A percentile compares a stretch with the other conserved stretches of the same genome.
Conservation (phyloP, 2,888 invertebrate species). For the Aproaerema taeniolella region DNA sequence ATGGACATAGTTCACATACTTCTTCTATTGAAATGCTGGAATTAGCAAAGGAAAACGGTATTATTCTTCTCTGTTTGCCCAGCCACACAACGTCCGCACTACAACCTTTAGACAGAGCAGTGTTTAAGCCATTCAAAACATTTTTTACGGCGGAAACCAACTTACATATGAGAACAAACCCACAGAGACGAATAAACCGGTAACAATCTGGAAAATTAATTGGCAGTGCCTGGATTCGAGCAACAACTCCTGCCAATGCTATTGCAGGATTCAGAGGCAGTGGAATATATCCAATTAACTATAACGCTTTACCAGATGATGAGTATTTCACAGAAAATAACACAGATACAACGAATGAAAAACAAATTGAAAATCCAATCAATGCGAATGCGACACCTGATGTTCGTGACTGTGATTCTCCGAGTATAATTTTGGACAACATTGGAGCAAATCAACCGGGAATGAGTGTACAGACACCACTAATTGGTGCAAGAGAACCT, state of each 20-base stretch:
- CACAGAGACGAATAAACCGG: background rate
- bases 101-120: constrained; percentile 17
- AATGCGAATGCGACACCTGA: no score
- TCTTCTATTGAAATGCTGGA: constrained; percentile 17
- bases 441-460: no score
- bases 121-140: constrained; percentile 15
- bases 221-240: background rate
- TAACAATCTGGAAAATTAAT: background rate
- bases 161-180: constrained; percentile 1
- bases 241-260: background rate
- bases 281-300: background rate
- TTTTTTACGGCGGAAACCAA: constrained; percentile 4
- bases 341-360: no score
- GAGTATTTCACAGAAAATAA: no score
- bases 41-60: constrained; percentile 18
- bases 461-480: no score
- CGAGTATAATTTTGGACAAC: no score
- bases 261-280: background rate
- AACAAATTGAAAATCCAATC: no score
- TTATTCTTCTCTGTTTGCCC: constrained; percentile 20
- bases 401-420: no score
- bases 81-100: constrained; percentile 17
- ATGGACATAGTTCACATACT: constrained; percentile 23
- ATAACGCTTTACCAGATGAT: background rate
- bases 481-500: no score